Conservation (phyloP, 2,113 vertebrate genomes). For the human (Homo sapiens) region GRCh38 chr3:23703501-23704000, state of each 20-base stretch:
- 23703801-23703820: not conserved
- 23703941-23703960: not conserved
- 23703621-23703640: not conserved
- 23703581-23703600: not conserved
- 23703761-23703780: not conserved
- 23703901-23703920: not conserved
- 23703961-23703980: not conserved
- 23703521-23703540: not conserved
- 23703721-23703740: not conserved
- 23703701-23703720: not conserved
- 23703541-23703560: not conserved
- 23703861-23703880: not conserved
- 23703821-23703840: not conserved
- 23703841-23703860: not conserved
- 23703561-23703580: not conserved
- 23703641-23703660: not conserved
- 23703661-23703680: not conserved
- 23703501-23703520: not conserved
- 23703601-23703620: not conserved
- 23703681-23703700: too few species aligned
- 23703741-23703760: not conserved
- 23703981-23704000: conserved; percentile 9
- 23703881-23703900: not conserved
- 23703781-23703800: not conserved
- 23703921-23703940: not conserved